Base-by-base conservation (phyloP, 64 coral and sea anemone genomes). In the Montipora sp. region DNA sequence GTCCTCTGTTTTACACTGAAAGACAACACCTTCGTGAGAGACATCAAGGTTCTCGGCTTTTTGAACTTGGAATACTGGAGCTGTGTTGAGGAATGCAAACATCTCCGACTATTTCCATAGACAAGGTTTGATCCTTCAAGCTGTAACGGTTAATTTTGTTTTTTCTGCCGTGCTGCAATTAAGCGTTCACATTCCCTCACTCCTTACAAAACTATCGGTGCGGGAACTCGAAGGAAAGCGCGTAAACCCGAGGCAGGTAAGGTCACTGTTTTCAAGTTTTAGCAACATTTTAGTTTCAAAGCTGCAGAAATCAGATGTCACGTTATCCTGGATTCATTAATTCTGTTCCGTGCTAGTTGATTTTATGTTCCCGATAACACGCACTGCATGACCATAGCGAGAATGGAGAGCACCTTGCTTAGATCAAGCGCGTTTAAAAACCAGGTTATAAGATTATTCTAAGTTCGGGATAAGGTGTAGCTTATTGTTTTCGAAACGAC, bases 391-490 rank as follows among this genome's bases (percentile, higher is more conserved):
- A 36, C 19, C 11, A 67, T 16, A 3, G 7, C 36, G 5, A 6
- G 80, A 19, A 66, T 83, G 27, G 23, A 83, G 60, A 81, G 23
- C 79, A 57, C 3, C 53, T 83, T 68, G 11, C 43, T 19, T 24
- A 18, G 14, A 83, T 83, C 67, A 67, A 66, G 80, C 53, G 36
- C 44, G 80, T 82, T 61, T 61, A 77, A 36, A 36, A 36, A 36
- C 36, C 36, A 36, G 36, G 36, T 36, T 36, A 36, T 36, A 36
- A 36, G 36, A 36, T 36, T 36, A 36, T 36, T 36, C 36, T 36
- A 36, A 36, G 36, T 36, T 36, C 36, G 36, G 36, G 36, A 36
- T 36, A 36, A 36, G 36, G 36, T 36, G 36, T 14, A 21, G 50
- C 58, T 60, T 61, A 2, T 14, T 2, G 55, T 81, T 20, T 3